These are phyloP conservation scores for Aphelenchoides besseyi DNA, from an alignment of 1,140 invertebrate species.

Conservation along the genomic window DNA sequence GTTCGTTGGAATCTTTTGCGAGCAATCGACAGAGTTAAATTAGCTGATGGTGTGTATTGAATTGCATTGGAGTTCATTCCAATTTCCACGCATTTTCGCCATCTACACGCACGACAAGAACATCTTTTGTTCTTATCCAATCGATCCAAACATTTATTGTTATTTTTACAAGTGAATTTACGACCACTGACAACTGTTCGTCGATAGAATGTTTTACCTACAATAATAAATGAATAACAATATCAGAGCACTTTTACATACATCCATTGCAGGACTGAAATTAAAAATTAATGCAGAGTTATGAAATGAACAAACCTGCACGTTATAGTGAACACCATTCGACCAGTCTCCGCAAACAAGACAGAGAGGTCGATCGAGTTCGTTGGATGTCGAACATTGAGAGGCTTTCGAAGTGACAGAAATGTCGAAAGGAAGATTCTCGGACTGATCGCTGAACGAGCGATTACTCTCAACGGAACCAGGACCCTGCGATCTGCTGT, in stretches of 20 bases:
- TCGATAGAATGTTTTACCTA: constrained; percentile 11
- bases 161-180: constrained; percentile 16
- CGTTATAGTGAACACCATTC: constrained; percentile 1
- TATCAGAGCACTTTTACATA: no score
- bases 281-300: neutral
- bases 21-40: constrained; percentile 27
- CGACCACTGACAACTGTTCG: constrained; percentile 20
- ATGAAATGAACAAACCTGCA: neutral
- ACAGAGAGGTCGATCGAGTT: neutral
- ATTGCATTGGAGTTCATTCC: constrained; percentile 21
- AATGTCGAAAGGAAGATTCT: neutral
- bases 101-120: constrained; percentile 24
- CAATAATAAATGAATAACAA: no score
- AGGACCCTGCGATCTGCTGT: neutral
- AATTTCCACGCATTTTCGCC: neutral
- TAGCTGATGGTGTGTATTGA: constrained; percentile 30
- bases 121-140: constrained; percentile 18
- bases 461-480: neutral
- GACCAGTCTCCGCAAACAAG: neutral
- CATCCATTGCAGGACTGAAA: constrained; percentile 13
- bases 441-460: neutral
- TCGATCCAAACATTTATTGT: constrained; percentile 2
- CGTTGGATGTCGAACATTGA: neutral
- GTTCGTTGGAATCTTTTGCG: constrained; percentile 27
- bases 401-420: no score